Conservation (phyloP, 1,140 invertebrate species). For the Drosophila arizonae region DNA sequence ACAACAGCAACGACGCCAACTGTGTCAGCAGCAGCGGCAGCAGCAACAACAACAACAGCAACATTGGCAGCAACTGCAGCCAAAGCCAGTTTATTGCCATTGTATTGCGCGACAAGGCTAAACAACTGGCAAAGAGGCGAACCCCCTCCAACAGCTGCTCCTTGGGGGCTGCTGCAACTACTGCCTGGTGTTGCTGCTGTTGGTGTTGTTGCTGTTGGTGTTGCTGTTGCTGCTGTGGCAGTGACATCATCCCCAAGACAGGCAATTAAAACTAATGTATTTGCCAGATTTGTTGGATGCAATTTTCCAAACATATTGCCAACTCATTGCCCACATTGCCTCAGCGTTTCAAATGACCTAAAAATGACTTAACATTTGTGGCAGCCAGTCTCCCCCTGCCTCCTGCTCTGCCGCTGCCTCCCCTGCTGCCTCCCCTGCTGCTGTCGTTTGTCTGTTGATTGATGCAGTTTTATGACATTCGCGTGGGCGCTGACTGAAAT, state of each 20-base stretch:
- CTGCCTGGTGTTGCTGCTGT: conserved; percentile 46
- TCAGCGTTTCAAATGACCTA: conserved; percentile 33
- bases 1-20: conserved; percentile 33
- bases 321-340: conserved; percentile 38
- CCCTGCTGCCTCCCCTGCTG: conserved; percentile 6
- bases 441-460: conserved; percentile 48
- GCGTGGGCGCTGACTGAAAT: conserved; percentile 52
- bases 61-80: conserved; percentile 36
- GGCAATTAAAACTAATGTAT: conserved; percentile 67
- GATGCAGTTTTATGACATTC: conserved; percentile 62
- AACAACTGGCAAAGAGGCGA: conserved; percentile 26
- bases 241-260: conserved; percentile 41
- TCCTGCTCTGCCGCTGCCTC: not conserved
- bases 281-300: conserved; percentile 52
- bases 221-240: conserved; percentile 43
- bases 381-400: not conserved
- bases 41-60: conserved; percentile 14
- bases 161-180: conserved; percentile 1
- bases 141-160: not conserved
- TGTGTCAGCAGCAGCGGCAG: conserved; percentile 17
- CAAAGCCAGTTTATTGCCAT: conserved; percentile 56
- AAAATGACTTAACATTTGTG: conserved; percentile 59
- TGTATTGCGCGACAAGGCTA: conserved; percentile 54
- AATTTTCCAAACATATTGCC: conserved; percentile 51
- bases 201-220: conserved; percentile 33